Evolutionary conservation across 1,140 invertebrate species (phyloP).

Genomic region (Battus philenor): DNA sequence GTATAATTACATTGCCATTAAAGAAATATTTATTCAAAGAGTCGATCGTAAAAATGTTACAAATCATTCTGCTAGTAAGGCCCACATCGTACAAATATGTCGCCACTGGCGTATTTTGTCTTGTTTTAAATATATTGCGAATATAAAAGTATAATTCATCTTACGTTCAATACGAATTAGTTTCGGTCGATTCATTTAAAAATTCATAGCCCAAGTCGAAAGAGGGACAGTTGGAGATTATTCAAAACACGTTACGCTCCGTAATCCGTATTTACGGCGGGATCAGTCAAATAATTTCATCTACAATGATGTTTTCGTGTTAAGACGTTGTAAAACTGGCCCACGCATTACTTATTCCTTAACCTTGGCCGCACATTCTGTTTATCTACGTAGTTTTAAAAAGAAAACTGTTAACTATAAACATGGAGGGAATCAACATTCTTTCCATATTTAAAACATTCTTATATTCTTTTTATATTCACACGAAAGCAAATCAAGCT

Average conservation of each 20-base stretch:
- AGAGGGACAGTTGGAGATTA: not conserved
- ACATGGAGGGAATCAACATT: no score
- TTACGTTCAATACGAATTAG: conserved; percentile 1
- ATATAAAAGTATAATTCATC: conserved; percentile 3
- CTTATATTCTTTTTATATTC: no score
- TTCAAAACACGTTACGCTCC: not conserved
- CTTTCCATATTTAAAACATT: no score
- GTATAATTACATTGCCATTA: no score
- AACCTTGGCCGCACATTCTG: no score
- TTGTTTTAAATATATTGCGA: conserved; percentile 3
- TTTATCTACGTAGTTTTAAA: no score
- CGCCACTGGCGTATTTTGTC: not conserved
- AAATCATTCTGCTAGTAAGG: no score
- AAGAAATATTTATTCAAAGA: no score
- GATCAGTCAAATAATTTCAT: conserved; percentile 5
- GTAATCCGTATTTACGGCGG: conserved; percentile 9
- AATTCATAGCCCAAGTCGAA: not conserved
- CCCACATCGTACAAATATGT: no score
- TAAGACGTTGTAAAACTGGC: not conserved
- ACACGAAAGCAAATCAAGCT: no score
- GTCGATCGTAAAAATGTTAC: no score
- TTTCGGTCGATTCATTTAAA: not conserved
- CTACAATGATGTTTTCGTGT: conserved; percentile 9
- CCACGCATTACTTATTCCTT: conserved; percentile 9
- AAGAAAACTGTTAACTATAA: no score